Evolutionary conservation across 1,140 invertebrate species (phyloP).

Genomic region (Holotrichia oblita): DNA sequence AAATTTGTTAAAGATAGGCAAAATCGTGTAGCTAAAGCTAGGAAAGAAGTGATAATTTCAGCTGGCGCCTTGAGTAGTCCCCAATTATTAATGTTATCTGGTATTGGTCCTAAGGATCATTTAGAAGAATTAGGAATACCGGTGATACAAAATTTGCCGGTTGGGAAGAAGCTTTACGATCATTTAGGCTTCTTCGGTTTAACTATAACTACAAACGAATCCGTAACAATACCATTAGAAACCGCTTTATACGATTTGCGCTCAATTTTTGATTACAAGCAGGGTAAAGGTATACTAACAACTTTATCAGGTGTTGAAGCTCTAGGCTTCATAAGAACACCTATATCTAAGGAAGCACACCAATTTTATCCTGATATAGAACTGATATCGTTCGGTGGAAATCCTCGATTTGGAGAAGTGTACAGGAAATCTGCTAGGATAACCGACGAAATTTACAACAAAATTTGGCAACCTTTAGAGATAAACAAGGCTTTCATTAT

Average conservation of each 20-base stretch:
- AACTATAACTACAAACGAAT: constrained; percentile 51
- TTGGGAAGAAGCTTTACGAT: constrained; percentile 67
- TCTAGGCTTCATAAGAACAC: constrained; percentile 64
- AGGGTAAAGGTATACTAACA: constrained; percentile 53
- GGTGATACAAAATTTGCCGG: constrained; percentile 61
- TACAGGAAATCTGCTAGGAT: constrained; percentile 52
- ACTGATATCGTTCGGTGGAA: constrained; percentile 64
- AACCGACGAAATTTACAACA: constrained; percentile 52
- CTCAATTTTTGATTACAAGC: constrained; percentile 52
- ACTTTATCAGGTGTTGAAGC: constrained; percentile 64
- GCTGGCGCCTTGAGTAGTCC: constrained; percentile 89
- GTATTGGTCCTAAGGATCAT: constrained; percentile 74
- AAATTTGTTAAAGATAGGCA: constrained; percentile 79
- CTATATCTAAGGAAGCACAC: constrained; percentile 51
- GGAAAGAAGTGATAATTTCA: constrained; percentile 87
- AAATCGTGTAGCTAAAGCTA: constrained; percentile 74
- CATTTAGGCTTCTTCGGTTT: constrained; percentile 63
- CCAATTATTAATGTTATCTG: constrained; percentile 83
- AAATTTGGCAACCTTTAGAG: constrained; percentile 52
- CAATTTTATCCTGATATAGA: constrained; percentile 71
- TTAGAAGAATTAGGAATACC: constrained; percentile 62
- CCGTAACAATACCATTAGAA: constrained; percentile 42
- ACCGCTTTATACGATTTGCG: background rate
- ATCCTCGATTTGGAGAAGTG: constrained; percentile 51
- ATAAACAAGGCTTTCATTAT: constrained; percentile 42